Evolutionary conservation across 2,113 vertebrate species (phyloP), one percentile per base, ranked within the genome.

Genomic region (Sphaerodactylus townsendi): DNA sequence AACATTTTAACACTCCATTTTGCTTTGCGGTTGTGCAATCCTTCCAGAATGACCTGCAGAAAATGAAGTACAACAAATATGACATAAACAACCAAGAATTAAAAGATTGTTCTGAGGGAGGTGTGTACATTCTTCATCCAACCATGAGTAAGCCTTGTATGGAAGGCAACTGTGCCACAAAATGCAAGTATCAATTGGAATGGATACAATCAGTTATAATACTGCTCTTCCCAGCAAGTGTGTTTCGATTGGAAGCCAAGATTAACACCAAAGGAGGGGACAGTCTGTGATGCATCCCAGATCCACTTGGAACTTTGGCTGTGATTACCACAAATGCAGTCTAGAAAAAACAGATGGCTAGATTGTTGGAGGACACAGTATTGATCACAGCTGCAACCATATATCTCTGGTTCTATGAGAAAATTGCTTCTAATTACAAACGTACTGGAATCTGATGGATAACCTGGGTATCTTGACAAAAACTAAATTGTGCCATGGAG

Each of bases 11-110:
- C 96, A 5, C 7, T n/a, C 2, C 77, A 85, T 72, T 96, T 97
- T 64, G 96, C 97, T 85, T 95, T 98, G 90, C 96, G 96, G 90
- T 96, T 96, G 89, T 97, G 97, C 87, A 97, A 62, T 78, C 96
- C 98, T 93, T 99, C 97, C 35, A 99, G 86, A 39, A 92, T 81
- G 79, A 98, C 96, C 98, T 99, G 82, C 3, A 87, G 81, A 85
- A 91, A 92, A 81, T 56, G 90, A 83, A 85, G 88, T 79, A 2
- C 4, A 66, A 44, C 86, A 70, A 59, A 25, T 65, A 10, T 1
- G 35, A 3, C 19, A 6, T 2, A 77, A 50, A 2, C 59, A 48
- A 35, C 15, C 37, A 56, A 3, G 4, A 44, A 68, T 50, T 2
- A 33, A 37, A 82, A 73, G 11, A 3, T 46, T 37, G 4, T 53